Conservation (phyloP, 2,888 invertebrate species). For the Orthosia gracilis region DNA sequence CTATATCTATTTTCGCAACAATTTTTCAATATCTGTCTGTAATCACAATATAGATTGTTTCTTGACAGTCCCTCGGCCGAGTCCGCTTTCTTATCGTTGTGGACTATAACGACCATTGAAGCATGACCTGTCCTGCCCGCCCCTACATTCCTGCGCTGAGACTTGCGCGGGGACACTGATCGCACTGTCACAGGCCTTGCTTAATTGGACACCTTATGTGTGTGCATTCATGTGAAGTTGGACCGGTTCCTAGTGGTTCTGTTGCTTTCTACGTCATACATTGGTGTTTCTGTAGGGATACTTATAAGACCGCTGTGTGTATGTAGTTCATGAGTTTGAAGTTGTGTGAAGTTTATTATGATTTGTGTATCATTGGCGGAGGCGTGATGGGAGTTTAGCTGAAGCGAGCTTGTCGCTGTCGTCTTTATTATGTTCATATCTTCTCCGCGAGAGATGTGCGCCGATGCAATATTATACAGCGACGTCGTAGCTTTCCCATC, state of each 20-base stretch:
- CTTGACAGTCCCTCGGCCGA: slow-evolving; percentile 81
- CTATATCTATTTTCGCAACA: slow-evolving; percentile 64
- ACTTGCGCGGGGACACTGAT: slow-evolving; percentile 78
- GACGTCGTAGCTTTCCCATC: slow-evolving; percentile 33
- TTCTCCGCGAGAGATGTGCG: slow-evolving; percentile 68
- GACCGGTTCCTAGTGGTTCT: slow-evolving; percentile 87
- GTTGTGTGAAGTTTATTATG: slow-evolving; percentile 85
- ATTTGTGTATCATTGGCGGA: slow-evolving; percentile 86
- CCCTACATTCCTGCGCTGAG: slow-evolving; percentile 70
- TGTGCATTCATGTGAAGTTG: slow-evolving; percentile 86
- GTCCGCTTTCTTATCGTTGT: slow-evolving; percentile 87
- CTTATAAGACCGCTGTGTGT: slow-evolving; percentile 77
- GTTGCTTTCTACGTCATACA: slow-evolving; percentile 88
- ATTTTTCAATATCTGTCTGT: slow-evolving; percentile 67
- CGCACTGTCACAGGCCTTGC: slow-evolving; percentile 84
- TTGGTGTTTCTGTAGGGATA: slow-evolving; percentile 82
- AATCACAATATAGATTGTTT: slow-evolving; percentile 82
- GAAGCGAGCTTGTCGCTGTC: slow-evolving; percentile 78
- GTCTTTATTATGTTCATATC: slow-evolving; percentile 79
- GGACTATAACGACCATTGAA: slow-evolving; percentile 80
- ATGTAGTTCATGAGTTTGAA: slow-evolving; percentile 82
- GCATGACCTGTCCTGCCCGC: slow-evolving; percentile 78
- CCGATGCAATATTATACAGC: slow-evolving; percentile 42
- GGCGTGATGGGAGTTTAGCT: slow-evolving; percentile 84
- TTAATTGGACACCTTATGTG: slow-evolving; percentile 87